phyloP scores from a whole-genome alignment of 2,888 invertebrate species.

The Trichacis sp. region DNA sequence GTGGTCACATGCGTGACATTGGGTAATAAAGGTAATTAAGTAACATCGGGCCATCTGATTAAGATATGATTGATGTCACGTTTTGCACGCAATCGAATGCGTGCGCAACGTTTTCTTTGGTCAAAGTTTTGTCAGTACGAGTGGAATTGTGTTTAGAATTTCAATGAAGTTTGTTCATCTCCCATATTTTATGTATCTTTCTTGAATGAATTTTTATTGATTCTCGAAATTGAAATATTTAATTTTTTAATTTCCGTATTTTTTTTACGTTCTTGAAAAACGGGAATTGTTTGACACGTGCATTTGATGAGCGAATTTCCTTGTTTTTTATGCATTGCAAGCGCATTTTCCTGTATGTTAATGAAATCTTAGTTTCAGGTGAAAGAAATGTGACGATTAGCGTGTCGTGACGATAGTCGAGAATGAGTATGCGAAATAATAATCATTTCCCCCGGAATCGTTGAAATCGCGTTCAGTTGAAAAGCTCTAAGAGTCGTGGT shows the following conservation, averaged over 20 bases:
- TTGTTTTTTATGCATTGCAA: constrained; percentile 19
- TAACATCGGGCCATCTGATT: too few relatives aligned
- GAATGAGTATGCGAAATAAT: constrained; percentile 38
- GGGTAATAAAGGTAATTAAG: too few relatives aligned
- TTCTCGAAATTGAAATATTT: too few relatives aligned
- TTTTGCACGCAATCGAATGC: too few relatives aligned
- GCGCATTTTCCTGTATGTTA: constrained; percentile 33
- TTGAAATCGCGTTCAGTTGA: background rate
- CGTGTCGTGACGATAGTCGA: constrained; percentile 25
- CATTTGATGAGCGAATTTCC: background rate
- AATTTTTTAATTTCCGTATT: background rate
- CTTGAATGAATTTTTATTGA: too few relatives aligned
- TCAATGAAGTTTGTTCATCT: too few relatives aligned
- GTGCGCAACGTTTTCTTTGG: too few relatives aligned
- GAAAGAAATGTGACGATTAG: constrained; percentile 13
- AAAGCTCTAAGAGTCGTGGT: constrained; percentile 16
- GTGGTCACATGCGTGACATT: too few relatives aligned
- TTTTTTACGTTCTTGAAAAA: background rate
- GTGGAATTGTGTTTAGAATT: background rate
- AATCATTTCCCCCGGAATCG: constrained; percentile 25
- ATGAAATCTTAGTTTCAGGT: constrained; percentile 17
- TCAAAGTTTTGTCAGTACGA: background rate
- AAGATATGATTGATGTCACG: too few relatives aligned
- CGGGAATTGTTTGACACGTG: too few relatives aligned
- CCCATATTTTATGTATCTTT: too few relatives aligned